phyloP scores from a whole-genome alignment of 2,113 vertebrate species.

The Cebidichthys violaceus region DNA sequence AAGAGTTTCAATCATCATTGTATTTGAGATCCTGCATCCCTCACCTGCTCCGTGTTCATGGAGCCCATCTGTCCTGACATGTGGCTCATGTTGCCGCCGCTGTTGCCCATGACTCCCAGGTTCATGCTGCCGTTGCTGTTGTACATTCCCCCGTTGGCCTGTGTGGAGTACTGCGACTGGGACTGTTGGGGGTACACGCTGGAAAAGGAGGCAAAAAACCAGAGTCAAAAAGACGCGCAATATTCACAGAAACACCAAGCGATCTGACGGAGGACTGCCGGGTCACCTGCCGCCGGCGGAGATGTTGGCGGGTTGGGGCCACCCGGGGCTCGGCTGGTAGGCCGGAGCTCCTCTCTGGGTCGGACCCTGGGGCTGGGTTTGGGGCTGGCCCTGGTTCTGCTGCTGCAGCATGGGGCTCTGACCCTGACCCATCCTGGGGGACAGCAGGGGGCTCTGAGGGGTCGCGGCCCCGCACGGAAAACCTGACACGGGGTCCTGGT shows the following conservation, averaged over 20 bases:
- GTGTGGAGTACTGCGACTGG: slow-evolving; percentile 88
- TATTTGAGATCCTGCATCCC: too few species aligned
- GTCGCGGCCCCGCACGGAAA: slow-evolving; percentile 89
- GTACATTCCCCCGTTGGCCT: slow-evolving; percentile 92
- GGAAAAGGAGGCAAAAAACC: slow-evolving; percentile 41
- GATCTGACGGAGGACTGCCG: too few species aligned
- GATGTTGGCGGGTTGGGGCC: slow-evolving; percentile 85
- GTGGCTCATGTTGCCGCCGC: slow-evolving; percentile 91
- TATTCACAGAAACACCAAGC: not conserved
- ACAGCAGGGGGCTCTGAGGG: slow-evolving; percentile 94
- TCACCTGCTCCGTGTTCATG: slow-evolving; percentile 93
- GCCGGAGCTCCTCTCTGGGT: slow-evolving; percentile 73
- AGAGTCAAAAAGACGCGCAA: not conserved
- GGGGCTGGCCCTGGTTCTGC: slow-evolving; percentile 82
- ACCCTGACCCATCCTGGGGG: slow-evolving; percentile 91
- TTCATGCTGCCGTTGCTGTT: slow-evolving; percentile 88
- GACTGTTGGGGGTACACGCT: slow-evolving; percentile 96
- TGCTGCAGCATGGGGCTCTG: slow-evolving; percentile 95
- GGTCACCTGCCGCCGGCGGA: slow-evolving; percentile 87
- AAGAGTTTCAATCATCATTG: too few species aligned
- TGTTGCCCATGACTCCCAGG: slow-evolving; percentile 90
- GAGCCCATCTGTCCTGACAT: slow-evolving; percentile 94
- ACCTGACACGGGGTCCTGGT: slow-evolving; percentile 85
- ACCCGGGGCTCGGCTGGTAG: slow-evolving; percentile 90
- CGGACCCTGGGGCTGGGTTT: slow-evolving; percentile 76